These are phyloP conservation scores for Melanostoma mellinum DNA, from an alignment of 2,888 invertebrate genomes.

Conservation along the genomic window DNA sequence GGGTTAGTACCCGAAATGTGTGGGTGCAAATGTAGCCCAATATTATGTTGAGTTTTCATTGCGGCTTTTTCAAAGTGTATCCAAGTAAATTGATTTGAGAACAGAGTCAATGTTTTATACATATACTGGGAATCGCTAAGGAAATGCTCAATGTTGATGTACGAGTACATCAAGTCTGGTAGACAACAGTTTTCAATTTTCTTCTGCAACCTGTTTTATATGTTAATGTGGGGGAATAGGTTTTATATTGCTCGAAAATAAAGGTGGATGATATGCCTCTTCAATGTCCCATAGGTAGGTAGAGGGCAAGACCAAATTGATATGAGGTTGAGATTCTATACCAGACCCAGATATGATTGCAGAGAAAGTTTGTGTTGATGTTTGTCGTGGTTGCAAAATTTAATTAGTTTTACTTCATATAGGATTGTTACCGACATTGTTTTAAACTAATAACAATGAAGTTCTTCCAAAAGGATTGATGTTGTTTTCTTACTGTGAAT, in stretches of 20 bases:
- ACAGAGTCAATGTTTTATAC: constrained; percentile 27
- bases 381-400: constrained; percentile 53
- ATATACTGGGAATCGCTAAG: neutral
- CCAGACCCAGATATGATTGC: constrained; percentile 3
- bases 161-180: neutral
- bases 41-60: constrained; percentile 70
- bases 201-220: constrained; percentile 26
- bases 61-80: constrained; percentile 69
- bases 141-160: neutral
- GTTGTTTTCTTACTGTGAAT: too few species aligned
- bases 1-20: constrained; percentile 4
- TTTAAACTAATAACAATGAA: neutral
- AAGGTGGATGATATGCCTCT: neutral
- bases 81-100: constrained; percentile 69
- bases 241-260: neutral
- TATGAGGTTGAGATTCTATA: constrained; percentile 40
- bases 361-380: constrained; percentile 17
- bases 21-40: constrained; percentile 66
- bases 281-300: neutral
- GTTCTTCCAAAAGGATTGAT: neutral
- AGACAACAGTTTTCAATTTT: constrained; percentile 19
- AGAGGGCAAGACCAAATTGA: constrained; percentile 10
- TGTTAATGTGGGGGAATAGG: constrained; percentile 19
- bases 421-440: too few species aligned
- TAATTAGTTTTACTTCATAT: constrained; percentile 48